Evolutionary conservation across 2,888 invertebrate species (phyloP).

Genomic region (Chouioia cunea): DNA sequence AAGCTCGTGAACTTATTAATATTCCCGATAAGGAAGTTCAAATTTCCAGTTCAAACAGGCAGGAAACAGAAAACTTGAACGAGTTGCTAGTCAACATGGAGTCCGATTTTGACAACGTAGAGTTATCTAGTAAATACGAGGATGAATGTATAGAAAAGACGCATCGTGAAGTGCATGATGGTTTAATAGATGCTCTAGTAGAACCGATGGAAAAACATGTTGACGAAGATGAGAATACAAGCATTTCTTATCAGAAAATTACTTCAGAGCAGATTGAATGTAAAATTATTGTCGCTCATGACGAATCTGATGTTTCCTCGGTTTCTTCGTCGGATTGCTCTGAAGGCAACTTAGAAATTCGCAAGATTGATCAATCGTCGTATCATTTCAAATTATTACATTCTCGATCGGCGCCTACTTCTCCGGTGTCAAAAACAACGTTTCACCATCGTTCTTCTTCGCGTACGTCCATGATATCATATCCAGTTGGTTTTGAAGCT

Average conservation of each 20-base stretch:
- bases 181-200: neutral
- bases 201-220: slow-evolving; percentile 49
- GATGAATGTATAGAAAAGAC: slow-evolving; percentile 33
- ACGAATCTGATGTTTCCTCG: slow-evolving; percentile 43
- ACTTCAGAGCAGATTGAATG: slow-evolving; percentile 36
- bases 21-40: slow-evolving; percentile 15
- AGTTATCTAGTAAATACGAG: slow-evolving; percentile 34
- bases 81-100: slow-evolving; percentile 62
- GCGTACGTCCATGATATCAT: slow-evolving; percentile 57
- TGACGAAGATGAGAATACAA: slow-evolving; percentile 48
- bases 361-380: slow-evolving; percentile 28
- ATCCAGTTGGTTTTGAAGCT: slow-evolving; percentile 59
- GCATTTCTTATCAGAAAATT: slow-evolving; percentile 31
- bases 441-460: slow-evolving; percentile 51
- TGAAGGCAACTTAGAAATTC: slow-evolving; percentile 37
- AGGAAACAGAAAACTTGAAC: slow-evolving; percentile 63
- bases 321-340: slow-evolving; percentile 25
- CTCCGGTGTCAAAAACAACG: slow-evolving; percentile 57
- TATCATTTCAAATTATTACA: slow-evolving; percentile 57
- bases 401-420: slow-evolving; percentile 59
- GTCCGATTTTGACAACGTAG: slow-evolving; percentile 54
- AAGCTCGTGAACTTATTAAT: slow-evolving; percentile 48
- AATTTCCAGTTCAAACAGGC: slow-evolving; percentile 45
- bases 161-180: slow-evolving; percentile 38
- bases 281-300: slow-evolving; percentile 44